Base-by-base conservation (phyloP, 2,113 vertebrate genomes). In the Stercorarius parasiticus region DNA sequence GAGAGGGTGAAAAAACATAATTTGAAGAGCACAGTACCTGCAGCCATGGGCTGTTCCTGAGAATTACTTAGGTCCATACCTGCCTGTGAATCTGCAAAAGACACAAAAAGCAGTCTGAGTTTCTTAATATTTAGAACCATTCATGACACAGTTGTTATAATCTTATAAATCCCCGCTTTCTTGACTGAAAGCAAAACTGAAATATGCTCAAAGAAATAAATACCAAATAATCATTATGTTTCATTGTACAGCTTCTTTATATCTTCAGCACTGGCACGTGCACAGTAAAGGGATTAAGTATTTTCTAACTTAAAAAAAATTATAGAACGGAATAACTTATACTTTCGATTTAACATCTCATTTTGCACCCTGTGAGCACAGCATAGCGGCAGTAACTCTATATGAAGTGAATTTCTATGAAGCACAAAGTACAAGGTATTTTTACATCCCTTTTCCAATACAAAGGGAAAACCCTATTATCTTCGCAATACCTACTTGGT, bases 61-160 rank as follows among this genome's bases (percentile, higher is more conserved):
- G 94, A 45, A 61, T 91, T 95, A 90, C 98, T 98, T 71, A 98
- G 96, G 70, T 98, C 98, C 96, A 96, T 91, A 43, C 91, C 89
- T 45, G 95, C 66, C 70, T 97, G 96, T 53, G 94, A 97, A 94
- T 95, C 98, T 98, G 97, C 90, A 98, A 97, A 79, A 87, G 86
- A 95, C 30, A 95, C 52, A 67, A 94, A 72, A 72, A 71, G 64
- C 50, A 40, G 17, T 27, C 18, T 36, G 69, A 95, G 77, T 30
- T 32, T 19, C 43, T 76, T 29, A 7, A 13, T 22, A 47, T 62
- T 82, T 55, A 22, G 26, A 83, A 34, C 9, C 34, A 21, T 17
- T 66, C 10, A 5, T 0, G 2, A 21, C 34, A 34, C 15, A 20
- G 32, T 32, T 40, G 2, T 38, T 47, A 38, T 4, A 52, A 40